Percentiles rank a stretch among this genome's conserved stretches.
phyloP scores from a whole-genome alignment of 2,888 invertebrate species.

The Acleris cristana region DNA sequence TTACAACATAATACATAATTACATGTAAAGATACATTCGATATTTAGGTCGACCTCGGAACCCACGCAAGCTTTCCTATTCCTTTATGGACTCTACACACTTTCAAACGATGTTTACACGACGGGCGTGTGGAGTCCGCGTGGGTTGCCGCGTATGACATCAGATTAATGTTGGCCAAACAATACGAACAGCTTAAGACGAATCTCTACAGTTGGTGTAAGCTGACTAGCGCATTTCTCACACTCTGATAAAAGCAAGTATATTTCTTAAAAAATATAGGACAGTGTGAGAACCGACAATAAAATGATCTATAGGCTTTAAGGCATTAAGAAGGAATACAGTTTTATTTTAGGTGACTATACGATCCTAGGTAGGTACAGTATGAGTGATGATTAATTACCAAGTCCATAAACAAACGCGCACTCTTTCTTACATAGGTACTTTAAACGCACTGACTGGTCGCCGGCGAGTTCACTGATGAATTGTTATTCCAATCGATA shows the following conservation, averaged over 20 bases:
- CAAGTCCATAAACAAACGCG: too few relatives aligned
- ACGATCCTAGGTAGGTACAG: too few relatives aligned
- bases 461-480: too few relatives aligned
- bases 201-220: not conserved
- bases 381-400: too few relatives aligned
- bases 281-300: too few relatives aligned
- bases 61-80: constrained; percentile 30
- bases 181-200: constrained; percentile 3
- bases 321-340: too few relatives aligned
- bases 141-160: constrained; percentile 1
- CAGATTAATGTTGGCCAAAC: constrained; percentile 12
- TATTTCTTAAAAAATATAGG: not conserved
- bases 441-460: too few relatives aligned
- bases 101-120: constrained; percentile 20
- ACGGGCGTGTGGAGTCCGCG: constrained; percentile 4
- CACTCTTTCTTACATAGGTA: too few relatives aligned
- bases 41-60: constrained; percentile 17
- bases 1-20: too few relatives aligned
- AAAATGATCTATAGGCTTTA: too few relatives aligned
- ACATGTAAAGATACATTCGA: not conserved
- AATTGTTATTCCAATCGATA: too few relatives aligned
- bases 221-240: constrained; percentile 3
- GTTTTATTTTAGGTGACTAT: too few relatives aligned
- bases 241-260: not conserved
- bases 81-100: constrained; percentile 22